Evolutionary conservation across 2,797 vertebrate genomes (phyloP).

Genomic region (Lindbergichthys nudifrons): DNA sequence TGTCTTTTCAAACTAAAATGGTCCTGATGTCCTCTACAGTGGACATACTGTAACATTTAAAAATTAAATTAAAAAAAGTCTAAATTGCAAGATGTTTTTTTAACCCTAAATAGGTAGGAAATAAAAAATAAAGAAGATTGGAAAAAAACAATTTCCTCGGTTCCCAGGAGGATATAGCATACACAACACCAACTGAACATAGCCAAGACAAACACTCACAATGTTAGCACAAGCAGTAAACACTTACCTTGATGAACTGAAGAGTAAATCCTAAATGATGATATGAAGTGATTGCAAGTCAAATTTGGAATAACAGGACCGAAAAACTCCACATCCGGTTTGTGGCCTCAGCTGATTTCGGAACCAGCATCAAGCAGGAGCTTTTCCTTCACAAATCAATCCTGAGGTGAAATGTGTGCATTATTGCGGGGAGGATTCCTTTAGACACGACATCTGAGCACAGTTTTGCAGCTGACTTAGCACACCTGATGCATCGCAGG

Average conservation of each 20-base stretch:
- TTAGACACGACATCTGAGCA: background rate
- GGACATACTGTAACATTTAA: too few species aligned
- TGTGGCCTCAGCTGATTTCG: background rate
- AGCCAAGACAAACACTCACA: background rate
- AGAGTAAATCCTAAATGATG: background rate
- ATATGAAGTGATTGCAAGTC: background rate
- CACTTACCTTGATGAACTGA: background rate
- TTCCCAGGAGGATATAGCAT: too few species aligned
- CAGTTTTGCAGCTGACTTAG: background rate
- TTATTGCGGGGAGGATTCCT: background rate
- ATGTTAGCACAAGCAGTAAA: background rate
- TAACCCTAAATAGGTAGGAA: too few species aligned
- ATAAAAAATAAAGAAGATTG: too few species aligned
- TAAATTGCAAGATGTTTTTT: too few species aligned
- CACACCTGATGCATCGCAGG: background rate
- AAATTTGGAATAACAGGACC: background rate
- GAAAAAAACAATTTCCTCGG: too few species aligned
- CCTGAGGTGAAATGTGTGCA: background rate
- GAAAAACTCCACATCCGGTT: background rate
- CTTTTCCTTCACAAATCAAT: background rate
- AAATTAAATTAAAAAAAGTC: too few species aligned
- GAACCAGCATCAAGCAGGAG: background rate
- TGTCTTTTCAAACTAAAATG: too few species aligned
- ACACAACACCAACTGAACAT: background rate
- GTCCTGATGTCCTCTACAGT: too few species aligned